Conservation (phyloP, 2,797 vertebrate species). For the Amniataba percoides region DNA sequence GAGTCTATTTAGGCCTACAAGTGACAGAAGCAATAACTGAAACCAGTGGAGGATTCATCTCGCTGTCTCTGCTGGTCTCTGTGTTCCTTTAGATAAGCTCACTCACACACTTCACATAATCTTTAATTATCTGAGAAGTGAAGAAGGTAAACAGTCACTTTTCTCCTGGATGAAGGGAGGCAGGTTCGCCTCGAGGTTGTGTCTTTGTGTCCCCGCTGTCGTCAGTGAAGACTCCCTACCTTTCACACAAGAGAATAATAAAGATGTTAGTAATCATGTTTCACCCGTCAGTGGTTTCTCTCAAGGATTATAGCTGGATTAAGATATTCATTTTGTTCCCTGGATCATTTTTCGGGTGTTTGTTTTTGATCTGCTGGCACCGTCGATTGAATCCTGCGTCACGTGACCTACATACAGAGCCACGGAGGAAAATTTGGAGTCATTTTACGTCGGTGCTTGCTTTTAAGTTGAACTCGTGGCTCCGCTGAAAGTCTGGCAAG, state of each 20-base stretch:
- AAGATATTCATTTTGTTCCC: slow-evolving; percentile 10
- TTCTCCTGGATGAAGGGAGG: slow-evolving; percentile 21
- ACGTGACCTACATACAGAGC: not conserved
- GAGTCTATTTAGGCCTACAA: not conserved
- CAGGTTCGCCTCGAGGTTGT: slow-evolving; percentile 11
- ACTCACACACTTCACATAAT: slow-evolving; percentile 63
- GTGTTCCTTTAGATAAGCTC: slow-evolving; percentile 70
- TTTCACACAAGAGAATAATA: slow-evolving; percentile 18
- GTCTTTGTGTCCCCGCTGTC: slow-evolving; percentile 16
- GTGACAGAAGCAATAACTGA: not conserved
- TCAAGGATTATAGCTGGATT: slow-evolving; percentile 1
- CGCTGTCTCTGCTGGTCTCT: not conserved
- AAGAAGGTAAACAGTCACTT: slow-evolving; percentile 64
- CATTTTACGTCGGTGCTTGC: not conserved
- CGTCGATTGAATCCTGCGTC: not conserved
- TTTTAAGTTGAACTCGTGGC: too few species aligned
- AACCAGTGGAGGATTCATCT: not conserved
- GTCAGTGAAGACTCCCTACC: slow-evolving; percentile 15
- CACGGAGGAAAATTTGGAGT: not conserved
- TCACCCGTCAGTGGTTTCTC: slow-evolving; percentile 5
- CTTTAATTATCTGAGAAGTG: slow-evolving; percentile 58
- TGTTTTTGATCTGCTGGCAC: not conserved
- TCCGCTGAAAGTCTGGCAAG: too few species aligned
- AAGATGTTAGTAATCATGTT: slow-evolving; percentile 11
- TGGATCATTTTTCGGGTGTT: not conserved